A percentile compares a stretch with the other conserved stretches of the same genome.
Conservation (phyloP, 1,140 invertebrate species). For the Stegodyphus dumicola region DNA sequence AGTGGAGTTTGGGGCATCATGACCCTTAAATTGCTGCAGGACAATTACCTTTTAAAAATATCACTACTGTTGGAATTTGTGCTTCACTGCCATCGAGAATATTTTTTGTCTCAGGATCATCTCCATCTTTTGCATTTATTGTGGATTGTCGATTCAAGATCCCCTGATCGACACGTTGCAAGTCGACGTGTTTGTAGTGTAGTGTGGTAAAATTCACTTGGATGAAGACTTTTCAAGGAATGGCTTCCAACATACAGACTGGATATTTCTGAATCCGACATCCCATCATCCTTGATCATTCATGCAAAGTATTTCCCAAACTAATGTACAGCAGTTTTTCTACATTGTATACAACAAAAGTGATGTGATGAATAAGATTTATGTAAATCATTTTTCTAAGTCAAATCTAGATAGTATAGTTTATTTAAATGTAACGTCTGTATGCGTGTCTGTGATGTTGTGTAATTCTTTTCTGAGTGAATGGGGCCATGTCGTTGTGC, state of each 20-base stretch:
- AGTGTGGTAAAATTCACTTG: no score
- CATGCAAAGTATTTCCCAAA: slow-evolving; percentile 39
- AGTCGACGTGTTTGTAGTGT: no score
- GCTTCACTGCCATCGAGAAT: not conserved
- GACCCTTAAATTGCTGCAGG: no score
- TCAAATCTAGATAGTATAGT: slow-evolving; percentile 46
- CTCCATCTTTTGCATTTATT: no score
- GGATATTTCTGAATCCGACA: not conserved
- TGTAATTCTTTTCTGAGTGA: not conserved
- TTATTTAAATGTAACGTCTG: slow-evolving; percentile 42
- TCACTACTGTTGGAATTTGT: no score
- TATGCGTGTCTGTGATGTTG: not conserved
- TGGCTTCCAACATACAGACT: not conserved
- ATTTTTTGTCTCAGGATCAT: not conserved
- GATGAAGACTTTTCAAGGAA: no score
- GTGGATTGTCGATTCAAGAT: no score
- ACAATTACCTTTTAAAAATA: no score
- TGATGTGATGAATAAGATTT: slow-evolving; percentile 52
- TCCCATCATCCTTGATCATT: not conserved
- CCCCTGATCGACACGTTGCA: no score
- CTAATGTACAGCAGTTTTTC: slow-evolving; percentile 36
- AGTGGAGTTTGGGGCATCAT: no score
- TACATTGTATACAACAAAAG: slow-evolving; percentile 49
- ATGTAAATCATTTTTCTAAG: slow-evolving; percentile 52
- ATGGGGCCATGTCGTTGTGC: not conserved